These are phyloP conservation scores for Heliornis fulica DNA, from an alignment of 2,113 vertebrate species.

Conservation along the genomic window DNA sequence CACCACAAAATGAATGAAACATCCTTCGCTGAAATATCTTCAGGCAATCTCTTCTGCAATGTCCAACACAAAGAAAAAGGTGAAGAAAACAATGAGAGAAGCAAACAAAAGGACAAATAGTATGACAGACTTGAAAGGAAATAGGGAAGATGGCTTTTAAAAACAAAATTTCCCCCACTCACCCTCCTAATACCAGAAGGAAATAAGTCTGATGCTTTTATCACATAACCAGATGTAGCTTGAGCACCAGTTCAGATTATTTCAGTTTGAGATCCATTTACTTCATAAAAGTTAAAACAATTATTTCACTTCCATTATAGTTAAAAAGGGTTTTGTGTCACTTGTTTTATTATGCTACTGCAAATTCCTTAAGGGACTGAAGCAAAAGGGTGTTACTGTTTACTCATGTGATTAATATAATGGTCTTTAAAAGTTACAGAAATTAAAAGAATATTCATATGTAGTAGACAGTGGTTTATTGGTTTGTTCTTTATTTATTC, in stretches of 20 bases:
- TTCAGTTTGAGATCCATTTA: slow-evolving; percentile 11
- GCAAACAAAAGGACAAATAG: neutral
- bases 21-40: neutral
- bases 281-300: slow-evolving; percentile 34
- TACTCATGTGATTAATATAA: neutral
- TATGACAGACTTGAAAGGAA: neutral
- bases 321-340: slow-evolving; percentile 34
- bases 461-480: neutral
- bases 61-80: neutral
- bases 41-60: neutral
- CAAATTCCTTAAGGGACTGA: neutral
- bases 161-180: neutral
- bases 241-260: neutral
- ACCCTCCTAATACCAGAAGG: neutral
- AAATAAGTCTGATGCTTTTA: neutral
- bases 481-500: neutral
- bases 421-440: neutral
- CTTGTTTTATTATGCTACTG: neutral
- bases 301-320: neutral
- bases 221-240: neutral
- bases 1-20: neutral
- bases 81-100: neutral
- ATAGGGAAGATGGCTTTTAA: neutral
- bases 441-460: neutral
- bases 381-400: neutral